Conservation (phyloP, 2,113 vertebrate genomes). For the Hucho hucho region DNA sequence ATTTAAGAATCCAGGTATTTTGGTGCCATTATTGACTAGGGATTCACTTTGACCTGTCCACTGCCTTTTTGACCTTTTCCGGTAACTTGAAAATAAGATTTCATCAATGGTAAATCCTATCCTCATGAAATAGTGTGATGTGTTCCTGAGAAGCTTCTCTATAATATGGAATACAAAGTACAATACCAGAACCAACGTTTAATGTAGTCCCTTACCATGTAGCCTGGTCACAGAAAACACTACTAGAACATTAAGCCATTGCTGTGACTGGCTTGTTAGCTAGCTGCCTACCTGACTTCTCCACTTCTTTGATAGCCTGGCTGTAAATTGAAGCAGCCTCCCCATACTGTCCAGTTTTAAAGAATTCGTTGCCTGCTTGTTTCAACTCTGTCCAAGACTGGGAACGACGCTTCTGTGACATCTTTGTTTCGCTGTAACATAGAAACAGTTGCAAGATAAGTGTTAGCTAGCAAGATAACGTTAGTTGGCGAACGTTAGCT, state of each 20-base stretch:
- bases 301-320: conserved; percentile 78
- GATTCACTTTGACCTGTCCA: too few species aligned
- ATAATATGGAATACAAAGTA: too few species aligned
- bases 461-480: not conserved
- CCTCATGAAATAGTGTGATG: too few species aligned
- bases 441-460: not conserved
- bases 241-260: not conserved
- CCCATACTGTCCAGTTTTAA: conserved; percentile 86
- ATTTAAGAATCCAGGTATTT: too few species aligned
- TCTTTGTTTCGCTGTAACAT: conserved; percentile 36
- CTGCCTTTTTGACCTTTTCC: too few species aligned
- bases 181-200: too few species aligned
- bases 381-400: conserved; percentile 76
- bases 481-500: not conserved
- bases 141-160: too few species aligned
- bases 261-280: not conserved
- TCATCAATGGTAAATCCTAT: too few species aligned
- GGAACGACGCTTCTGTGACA: conserved; percentile 74
- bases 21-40: too few species aligned
- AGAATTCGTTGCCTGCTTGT: conserved; percentile 82
- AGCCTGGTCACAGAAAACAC: not conserved
- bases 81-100: too few species aligned
- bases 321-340: conserved; percentile 81
- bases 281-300: conserved; percentile 70
- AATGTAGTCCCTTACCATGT: too few species aligned